These are phyloP conservation scores for Strongylocentrotus purpuratus DNA, from an alignment of 35 echinoderm and acorn worm genomes.

Conservation along the genomic window DNA sequence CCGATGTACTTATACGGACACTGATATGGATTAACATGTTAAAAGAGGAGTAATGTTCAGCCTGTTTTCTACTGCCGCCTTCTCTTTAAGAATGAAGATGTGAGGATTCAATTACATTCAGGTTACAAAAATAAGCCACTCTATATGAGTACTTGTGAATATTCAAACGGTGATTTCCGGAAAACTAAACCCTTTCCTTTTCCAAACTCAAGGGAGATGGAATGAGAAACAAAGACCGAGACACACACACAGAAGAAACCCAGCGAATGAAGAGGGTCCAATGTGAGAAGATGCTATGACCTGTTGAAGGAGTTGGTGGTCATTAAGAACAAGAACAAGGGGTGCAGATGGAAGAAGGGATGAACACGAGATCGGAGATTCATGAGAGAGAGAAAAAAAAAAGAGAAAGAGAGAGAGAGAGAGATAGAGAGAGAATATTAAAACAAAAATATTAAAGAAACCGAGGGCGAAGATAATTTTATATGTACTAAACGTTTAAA, in stretches of 20 bases:
- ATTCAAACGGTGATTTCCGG: not conserved
- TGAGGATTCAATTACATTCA: not conserved
- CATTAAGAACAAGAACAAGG: not conserved
- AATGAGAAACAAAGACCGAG: not conserved
- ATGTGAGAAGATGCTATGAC: not conserved
- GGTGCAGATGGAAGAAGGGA: not conserved
- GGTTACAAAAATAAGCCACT: conserved; percentile 5
- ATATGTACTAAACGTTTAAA: not conserved
- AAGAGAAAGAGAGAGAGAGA: not conserved
- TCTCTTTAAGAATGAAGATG: not conserved
- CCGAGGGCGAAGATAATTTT: not conserved
- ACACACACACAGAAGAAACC: conserved; percentile 33
- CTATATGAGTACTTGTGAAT: not conserved
- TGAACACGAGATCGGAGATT: not conserved
- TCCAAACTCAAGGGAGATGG: not conserved
- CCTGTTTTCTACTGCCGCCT: not conserved
- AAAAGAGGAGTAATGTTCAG: not conserved
- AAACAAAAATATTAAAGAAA: not conserved
- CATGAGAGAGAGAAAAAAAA: not conserved
- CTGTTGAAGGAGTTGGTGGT: not conserved
- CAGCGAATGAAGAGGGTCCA: not conserved
- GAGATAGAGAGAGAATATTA: not conserved
- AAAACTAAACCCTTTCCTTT: not conserved
- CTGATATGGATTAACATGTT: not conserved
- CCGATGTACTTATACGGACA: not conserved